Base-by-base conservation (phyloP, 2,888 invertebrate genomes). In the Rhingia campestris region DNA sequence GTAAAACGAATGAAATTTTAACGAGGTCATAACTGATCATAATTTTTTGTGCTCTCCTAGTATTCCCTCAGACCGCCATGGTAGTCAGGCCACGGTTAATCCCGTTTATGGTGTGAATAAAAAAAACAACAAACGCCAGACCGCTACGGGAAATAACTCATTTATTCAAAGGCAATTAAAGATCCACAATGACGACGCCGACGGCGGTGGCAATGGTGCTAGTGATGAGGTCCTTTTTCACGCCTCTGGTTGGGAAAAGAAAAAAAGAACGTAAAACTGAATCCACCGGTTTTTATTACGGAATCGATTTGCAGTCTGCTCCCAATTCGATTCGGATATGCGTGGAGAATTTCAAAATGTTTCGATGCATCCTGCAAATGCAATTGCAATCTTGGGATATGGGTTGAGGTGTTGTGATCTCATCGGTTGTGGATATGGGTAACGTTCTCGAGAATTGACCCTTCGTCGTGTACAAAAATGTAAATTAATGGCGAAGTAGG, bases 21-120 rank as follows among this genome's bases (percentile, higher is more conserved):
- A 84, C 84, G 84, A 84, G 84, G 79, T 84, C 84, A 84, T 84
- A 84, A 84, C 79, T 75, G 79, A 84, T 84, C 64, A 61, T 47
- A 49, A 6, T 39, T 43, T 64, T 53, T 56, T 67, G 6, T 43
- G 30, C 3, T 10, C 2, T 5, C 41, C 37, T 30, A 5, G 35
- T 49, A 37, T 67, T 54, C 14, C 43, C 53, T 22, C 1, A 64
- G 84, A 84, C 79, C 84, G 74, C 79, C 82, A 63, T 45, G 53
- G 63, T 51, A 4, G 63, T 41, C 73, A 37, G 58, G 61, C 49
- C 54, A 9, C 73, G 59, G 14, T 63, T 59, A 49, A 69, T 75
- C 43, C 53, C 53, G 63, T 76, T 66, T 59, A 73, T 69, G 69
- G 81, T 75, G 72, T 73, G 77, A 82, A 75, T 47, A 61, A 59